phyloP scores from a whole-genome alignment of 2,888 invertebrate genomes.

The Agrochola macilenta region DNA sequence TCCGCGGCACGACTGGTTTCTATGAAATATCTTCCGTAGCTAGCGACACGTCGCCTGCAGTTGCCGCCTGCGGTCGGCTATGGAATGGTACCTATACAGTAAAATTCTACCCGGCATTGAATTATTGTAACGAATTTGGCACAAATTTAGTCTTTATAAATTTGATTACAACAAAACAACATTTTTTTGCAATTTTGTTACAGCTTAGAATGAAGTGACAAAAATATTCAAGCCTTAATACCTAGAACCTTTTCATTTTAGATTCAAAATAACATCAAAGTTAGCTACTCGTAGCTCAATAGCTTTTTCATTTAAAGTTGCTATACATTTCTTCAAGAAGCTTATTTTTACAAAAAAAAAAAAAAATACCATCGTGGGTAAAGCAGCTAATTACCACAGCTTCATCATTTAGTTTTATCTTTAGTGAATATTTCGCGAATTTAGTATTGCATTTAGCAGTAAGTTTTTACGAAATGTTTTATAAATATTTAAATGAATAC shows the following conservation, averaged over 20 bases:
- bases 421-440: slow-evolving; percentile 22
- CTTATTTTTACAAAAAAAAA: background rate
- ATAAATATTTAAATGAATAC: background rate
- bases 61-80: no score
- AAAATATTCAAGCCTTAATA: slow-evolving; percentile 3
- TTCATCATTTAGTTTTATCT: slow-evolving; percentile 16
- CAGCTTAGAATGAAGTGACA: background rate
- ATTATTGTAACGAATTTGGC: slow-evolving; percentile 1
- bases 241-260: slow-evolving; percentile 1
- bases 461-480: background rate
- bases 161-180: background rate
- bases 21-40: no score
- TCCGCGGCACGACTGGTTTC: no score
- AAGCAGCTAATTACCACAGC: slow-evolving; percentile 26
- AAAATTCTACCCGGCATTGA: background rate
- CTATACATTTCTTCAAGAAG: background rate
- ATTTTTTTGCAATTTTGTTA: background rate
- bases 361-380: background rate
- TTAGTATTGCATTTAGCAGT: slow-evolving; percentile 18
- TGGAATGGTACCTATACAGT: background rate
- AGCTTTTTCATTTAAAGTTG: background rate
- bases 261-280: background rate
- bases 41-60: no score
- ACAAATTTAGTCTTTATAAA: slow-evolving; percentile 13
- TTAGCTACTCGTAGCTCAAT: no score